A percentile compares a stretch with the other conserved stretches of the same genome.
Evolutionary conservation across 2,113 vertebrate genomes (phyloP).

Genomic region (Caranx melampygus): DNA sequence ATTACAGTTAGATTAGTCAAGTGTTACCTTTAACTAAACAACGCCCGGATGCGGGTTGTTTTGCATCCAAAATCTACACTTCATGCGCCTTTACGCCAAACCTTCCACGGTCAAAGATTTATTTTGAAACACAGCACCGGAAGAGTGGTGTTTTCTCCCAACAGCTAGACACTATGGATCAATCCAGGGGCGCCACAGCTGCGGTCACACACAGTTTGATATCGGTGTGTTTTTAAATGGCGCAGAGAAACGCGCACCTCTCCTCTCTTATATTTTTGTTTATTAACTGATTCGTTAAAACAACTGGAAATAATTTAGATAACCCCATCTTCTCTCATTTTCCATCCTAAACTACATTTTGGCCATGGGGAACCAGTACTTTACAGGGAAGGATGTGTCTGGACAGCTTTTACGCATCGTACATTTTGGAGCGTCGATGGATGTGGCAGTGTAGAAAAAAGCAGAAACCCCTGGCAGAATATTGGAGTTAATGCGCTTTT

Average conservation of each 20-base stretch:
- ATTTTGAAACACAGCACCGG: conserved; percentile 33
- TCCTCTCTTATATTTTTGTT: not conserved
- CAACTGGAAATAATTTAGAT: not conserved
- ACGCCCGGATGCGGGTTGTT: not conserved
- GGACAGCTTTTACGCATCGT: conserved; percentile 67
- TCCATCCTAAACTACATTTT: conserved; percentile 1
- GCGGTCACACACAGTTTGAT: not conserved
- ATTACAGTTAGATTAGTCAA: not conserved
- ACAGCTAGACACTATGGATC: conserved; percentile 4
- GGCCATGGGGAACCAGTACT: conserved; percentile 12
- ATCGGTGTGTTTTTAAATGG: not conserved
- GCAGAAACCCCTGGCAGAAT: not conserved
- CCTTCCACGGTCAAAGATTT: not conserved
- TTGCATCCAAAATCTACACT: not conserved
- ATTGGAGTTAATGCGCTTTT: not conserved
- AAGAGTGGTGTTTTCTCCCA: not conserved
- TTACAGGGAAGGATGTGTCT: conserved; percentile 17
- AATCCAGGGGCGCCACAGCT: conserved; percentile 15
- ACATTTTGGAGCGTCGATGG: conserved; percentile 14
- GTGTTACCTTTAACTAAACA: not conserved
- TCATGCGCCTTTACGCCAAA: not conserved
- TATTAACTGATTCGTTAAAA: not conserved
- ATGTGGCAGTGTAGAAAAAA: not conserved
- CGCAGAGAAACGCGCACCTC: not conserved
- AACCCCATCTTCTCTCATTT: not conserved